Evolutionary conservation across 1,140 invertebrate species (phyloP).

Genomic region (Drosophila setifemur): DNA sequence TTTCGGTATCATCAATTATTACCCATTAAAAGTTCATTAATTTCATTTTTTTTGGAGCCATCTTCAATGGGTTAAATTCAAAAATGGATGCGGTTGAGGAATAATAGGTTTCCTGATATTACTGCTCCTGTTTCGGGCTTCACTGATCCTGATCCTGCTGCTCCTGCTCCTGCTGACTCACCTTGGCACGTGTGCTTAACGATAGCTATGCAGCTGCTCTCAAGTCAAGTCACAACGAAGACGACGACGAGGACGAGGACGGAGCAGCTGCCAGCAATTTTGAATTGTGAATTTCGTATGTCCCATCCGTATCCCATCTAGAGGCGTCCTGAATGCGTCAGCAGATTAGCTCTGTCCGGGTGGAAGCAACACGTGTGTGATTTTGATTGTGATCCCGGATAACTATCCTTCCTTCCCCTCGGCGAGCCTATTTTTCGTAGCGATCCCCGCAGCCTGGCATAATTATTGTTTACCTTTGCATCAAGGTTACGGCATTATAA

Average conservation of each 20-base stretch:
- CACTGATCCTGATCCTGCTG: conserved; percentile 18
- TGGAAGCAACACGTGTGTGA: conserved; percentile 67
- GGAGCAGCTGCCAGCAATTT: conserved; percentile 42
- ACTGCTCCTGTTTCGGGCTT: conserved; percentile 1
- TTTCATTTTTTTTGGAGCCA: background rate
- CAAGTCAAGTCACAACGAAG: conserved; percentile 30
- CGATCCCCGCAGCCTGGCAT: conserved; percentile 27
- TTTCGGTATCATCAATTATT: background rate
- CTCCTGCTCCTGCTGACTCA: conserved; percentile 49
- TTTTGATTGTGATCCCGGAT: conserved; percentile 25
- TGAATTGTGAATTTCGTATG: conserved; percentile 34
- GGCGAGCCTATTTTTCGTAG: background rate
- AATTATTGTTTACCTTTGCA: conserved; percentile 74
- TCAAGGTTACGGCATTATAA: conserved; percentile 74
- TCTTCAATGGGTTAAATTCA: conserved; percentile 34
- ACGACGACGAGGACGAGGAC: conserved; percentile 4
- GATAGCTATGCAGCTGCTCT: conserved; percentile 18
- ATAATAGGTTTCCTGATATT: conserved; percentile 48
- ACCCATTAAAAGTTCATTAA: no score
- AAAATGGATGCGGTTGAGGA: conserved; percentile 40
- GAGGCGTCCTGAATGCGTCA: conserved; percentile 28
- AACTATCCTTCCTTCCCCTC: conserved; percentile 1
- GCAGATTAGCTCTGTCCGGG: conserved; percentile 42
- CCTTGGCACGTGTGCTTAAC: conserved; percentile 62
- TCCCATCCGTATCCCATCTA: conserved; percentile 21